phyloP scores from a whole-genome alignment of 2,113 vertebrate species.

The Sebastes schlegelii region DNA sequence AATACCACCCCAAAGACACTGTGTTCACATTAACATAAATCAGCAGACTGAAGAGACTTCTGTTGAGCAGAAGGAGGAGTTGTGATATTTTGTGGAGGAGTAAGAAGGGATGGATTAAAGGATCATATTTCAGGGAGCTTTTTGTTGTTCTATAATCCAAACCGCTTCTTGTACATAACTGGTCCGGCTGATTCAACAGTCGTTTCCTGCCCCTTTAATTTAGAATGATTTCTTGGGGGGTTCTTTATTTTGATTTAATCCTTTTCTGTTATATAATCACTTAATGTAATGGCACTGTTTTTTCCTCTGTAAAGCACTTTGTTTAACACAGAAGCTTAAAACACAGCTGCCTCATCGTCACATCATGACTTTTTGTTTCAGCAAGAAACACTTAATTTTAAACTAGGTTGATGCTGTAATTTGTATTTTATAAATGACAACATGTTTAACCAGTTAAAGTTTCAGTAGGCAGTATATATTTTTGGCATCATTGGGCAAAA shows the following conservation, averaged over 20 bases:
- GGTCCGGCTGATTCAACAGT: not conserved
- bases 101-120: not conserved
- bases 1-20: constrained; percentile 7
- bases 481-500: too few relatives aligned
- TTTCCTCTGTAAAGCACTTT: constrained; percentile 11
- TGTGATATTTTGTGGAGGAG: not conserved
- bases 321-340: not conserved
- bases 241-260: not conserved
- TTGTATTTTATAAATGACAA: not conserved
- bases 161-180: not conserved
- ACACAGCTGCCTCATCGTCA: not conserved
- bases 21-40: constrained; percentile 41
- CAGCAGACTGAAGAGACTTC: not conserved
- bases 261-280: not conserved
- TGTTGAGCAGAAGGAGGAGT: not conserved
- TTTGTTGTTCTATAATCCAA: constrained; percentile 22
- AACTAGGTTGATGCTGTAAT: not conserved
- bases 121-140: constrained; percentile 28
- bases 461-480: too few relatives aligned
- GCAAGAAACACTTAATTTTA: not conserved
- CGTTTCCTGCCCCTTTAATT: not conserved
- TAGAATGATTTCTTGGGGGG: not conserved
- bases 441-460: too few relatives aligned
- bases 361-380: not conserved
- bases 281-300: not conserved